Evolutionary conservation across 1,140 invertebrate genomes (phyloP).

Genomic region (Mycetomoellerius zeteki): DNA sequence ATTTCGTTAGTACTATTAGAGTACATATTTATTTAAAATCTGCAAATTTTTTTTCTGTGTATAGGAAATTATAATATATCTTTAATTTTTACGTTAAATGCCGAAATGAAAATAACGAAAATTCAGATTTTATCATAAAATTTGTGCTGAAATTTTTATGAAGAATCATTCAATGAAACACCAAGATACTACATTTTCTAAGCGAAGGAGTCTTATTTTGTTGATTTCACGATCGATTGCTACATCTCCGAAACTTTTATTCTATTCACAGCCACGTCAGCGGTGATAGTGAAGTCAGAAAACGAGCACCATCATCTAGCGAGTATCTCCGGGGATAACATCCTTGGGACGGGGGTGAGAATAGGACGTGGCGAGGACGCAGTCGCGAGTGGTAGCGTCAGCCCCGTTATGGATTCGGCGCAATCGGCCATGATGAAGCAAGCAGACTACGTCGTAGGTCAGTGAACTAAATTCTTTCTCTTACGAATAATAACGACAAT

Average conservation of each 20-base stretch:
- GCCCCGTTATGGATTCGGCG: conserved; percentile 83
- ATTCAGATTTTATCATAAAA: background rate
- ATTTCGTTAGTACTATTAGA: too few species aligned
- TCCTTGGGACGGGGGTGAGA: conserved; percentile 76
- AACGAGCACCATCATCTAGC: conserved; percentile 79
- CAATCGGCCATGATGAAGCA: conserved; percentile 84
- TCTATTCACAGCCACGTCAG: conserved; percentile 80
- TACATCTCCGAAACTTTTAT: background rate
- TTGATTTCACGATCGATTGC: background rate
- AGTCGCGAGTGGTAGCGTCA: conserved; percentile 80
- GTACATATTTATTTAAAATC: too few species aligned
- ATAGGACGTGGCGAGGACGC: conserved; percentile 82
- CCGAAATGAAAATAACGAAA: background rate
- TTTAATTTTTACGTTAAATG: background rate
- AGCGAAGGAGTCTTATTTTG: background rate
- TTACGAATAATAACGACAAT: background rate
- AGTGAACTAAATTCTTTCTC: conserved; percentile 67
- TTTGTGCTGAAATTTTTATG: background rate
- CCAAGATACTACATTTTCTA: background rate
- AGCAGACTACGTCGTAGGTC: conserved; percentile 85
- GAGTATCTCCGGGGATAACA: conserved; percentile 80
- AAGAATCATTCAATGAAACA: background rate
- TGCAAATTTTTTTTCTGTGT: too few species aligned
- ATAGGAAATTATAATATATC: background rate
- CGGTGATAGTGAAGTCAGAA: conserved; percentile 81